These are phyloP conservation scores for Cryptophagus acutangulus DNA, from an alignment of 2,888 invertebrate species.

Conservation along the genomic window DNA sequence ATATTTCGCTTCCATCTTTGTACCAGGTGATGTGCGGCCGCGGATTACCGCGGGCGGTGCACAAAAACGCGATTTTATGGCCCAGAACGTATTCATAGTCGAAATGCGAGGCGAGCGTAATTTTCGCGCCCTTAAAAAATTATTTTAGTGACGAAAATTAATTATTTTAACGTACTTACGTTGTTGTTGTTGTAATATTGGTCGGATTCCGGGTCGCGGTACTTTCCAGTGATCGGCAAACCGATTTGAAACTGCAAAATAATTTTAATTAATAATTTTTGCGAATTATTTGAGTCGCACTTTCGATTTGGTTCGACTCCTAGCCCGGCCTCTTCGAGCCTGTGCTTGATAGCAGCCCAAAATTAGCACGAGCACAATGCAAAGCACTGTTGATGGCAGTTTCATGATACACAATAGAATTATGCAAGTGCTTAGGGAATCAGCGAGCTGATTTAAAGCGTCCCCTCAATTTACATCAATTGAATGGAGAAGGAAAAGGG, in stretches of 20 bases:
- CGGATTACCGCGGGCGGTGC: slow-evolving; percentile 85
- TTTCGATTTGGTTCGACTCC: slow-evolving; percentile 72
- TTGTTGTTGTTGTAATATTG: slow-evolving; percentile 87
- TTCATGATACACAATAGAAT: slow-evolving; percentile 35
- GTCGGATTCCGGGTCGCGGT: slow-evolving; percentile 83
- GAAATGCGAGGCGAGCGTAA: slow-evolving; percentile 82
- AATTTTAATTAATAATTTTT: slow-evolving; percentile 6
- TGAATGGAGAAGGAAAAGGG: no score
- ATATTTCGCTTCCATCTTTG: slow-evolving; percentile 91
- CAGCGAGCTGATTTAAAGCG: slow-evolving; percentile 1
- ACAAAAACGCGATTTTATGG: slow-evolving; percentile 89
- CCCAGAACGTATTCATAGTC: slow-evolving; percentile 91
- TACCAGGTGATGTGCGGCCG: slow-evolving; percentile 93
- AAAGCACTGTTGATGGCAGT: no score
- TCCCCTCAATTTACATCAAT: no score
- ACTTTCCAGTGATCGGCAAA: slow-evolving; percentile 82
- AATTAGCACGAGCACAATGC: slow-evolving; percentile 27
- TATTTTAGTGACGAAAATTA: slow-evolving; percentile 3
- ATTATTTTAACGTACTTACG: no score
- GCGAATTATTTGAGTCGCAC: slow-evolving; percentile 41
- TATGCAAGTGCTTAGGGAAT: slow-evolving; percentile 1
- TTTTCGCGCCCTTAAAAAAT: slow-evolving; percentile 79
- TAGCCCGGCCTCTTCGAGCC: slow-evolving; percentile 64
- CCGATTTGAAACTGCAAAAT: slow-evolving; percentile 70
- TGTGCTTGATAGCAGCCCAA: slow-evolving; percentile 30